Percentiles rank a stretch among this genome's conserved stretches.
Conservation (phyloP, 2,113 vertebrate species). For the Cebidichthys violaceus region DNA sequence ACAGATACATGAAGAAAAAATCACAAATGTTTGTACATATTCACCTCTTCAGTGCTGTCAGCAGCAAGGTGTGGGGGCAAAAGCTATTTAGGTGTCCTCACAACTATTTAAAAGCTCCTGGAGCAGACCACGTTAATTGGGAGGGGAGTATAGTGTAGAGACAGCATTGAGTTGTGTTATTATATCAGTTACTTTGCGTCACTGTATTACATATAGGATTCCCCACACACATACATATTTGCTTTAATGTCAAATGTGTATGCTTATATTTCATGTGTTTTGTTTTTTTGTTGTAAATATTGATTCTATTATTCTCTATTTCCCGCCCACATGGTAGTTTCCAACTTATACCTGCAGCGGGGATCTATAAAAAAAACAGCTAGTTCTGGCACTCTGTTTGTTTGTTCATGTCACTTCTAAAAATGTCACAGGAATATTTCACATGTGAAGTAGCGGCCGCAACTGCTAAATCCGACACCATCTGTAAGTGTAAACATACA, state of each 20-base stretch:
- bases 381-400: fast-evolving
- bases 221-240: fast-evolving
- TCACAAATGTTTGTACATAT: background rate
- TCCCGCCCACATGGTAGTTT: background rate
- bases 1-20: background rate
- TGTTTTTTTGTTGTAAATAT: background rate
- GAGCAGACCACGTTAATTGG: constrained; percentile 20
- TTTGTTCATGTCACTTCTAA: background rate
- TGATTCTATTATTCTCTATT: fast-evolving
- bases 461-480: background rate
- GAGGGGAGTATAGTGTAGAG: background rate
- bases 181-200: background rate
- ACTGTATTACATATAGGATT: background rate
- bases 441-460: background rate
- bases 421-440: background rate
- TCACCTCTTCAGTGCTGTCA: background rate
- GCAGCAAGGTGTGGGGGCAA: too few species aligned
- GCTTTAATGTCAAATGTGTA: background rate
- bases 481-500: constrained; percentile 7
- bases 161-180: background rate
- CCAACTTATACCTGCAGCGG: background rate
- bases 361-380: background rate
- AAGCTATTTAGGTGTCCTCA: fast-evolving
- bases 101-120: constrained; percentile 18
- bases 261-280: background rate